phyloP scores from a whole-genome alignment of 1,140 invertebrate genomes.

The Heliconius hewitsoni region DNA sequence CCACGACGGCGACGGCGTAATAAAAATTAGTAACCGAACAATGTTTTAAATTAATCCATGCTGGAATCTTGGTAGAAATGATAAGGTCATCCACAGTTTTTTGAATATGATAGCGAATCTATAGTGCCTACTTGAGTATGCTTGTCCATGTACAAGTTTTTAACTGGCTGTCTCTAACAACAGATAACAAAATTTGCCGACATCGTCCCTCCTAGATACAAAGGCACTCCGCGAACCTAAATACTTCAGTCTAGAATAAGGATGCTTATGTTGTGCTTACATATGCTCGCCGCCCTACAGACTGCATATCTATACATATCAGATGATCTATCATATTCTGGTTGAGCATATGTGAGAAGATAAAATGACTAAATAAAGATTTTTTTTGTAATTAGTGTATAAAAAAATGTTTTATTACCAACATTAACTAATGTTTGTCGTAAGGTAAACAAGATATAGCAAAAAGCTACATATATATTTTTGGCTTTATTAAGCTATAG shows the following conservation, averaged over 20 bases:
- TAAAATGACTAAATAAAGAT: too few species aligned
- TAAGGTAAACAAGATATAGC: not conserved
- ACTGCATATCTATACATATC: not conserved
- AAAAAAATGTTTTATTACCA: too few species aligned
- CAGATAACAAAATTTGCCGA: conserved; percentile 22
- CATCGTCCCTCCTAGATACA: conserved; percentile 17
- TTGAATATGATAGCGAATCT: not conserved
- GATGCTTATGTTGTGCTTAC: conserved; percentile 13
- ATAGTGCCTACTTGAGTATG: not conserved
- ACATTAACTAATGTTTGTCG: too few species aligned
- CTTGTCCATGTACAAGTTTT: not conserved
- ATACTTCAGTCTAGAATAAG: conserved; percentile 26
- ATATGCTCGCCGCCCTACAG: not conserved
- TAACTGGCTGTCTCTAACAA: conserved; percentile 5
- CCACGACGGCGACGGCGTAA: not conserved
- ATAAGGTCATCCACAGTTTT: not conserved
- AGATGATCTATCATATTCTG: not conserved
- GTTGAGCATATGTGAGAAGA: not conserved
- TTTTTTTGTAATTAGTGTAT: not conserved
- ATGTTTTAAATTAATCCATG: not conserved
- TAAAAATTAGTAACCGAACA: not conserved
- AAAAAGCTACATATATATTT: too few species aligned
- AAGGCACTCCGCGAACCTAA: conserved; percentile 26
- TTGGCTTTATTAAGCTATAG: too few species aligned
- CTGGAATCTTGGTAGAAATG: not conserved